Evolutionary conservation across 1,140 invertebrate genomes (phyloP), one percentile per base, ranked within the genome.

Genomic region (Brachionus rotundiformis): DNA sequence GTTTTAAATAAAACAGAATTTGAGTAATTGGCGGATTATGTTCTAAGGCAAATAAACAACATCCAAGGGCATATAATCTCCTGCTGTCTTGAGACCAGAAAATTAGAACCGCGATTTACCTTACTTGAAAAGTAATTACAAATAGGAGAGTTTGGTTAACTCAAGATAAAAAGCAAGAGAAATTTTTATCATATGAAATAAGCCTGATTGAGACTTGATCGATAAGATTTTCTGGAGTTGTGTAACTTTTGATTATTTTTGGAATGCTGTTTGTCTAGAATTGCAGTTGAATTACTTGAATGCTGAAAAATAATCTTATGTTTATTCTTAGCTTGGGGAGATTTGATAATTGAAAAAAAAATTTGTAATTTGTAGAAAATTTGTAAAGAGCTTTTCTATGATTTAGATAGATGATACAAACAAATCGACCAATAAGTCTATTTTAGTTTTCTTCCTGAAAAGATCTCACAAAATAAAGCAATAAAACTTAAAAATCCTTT

Each of bases 231-330:
- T 54, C 47, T 54, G 47, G 47, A 54, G 47, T 54, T 54, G 47
- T 54, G 19, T 54, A 54, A 54, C 47, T 54, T 54, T 54, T 54
- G 47, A 54, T 54, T 54, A 54, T 54, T 54, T 54, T 54, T 19
- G 47, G 47, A 54, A 54, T 54, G 47, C 47, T 54, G 47, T 54
- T 54, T 54, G 47, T 54, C 47, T 54, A 54, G 47, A 54, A 54
- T 54, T 54, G 47, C 47, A 19, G n/a, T 54, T 54, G 19, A 54
- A 19, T 54, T 54, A 19, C 19, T 54, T 8, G n/a, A 54, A 54
- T 54, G 4, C 8, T 54, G 47, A 54, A 54, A 54, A 54, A 54
- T 19, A 19, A 54, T 54, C 47, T 54, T 54, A 54, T 54, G 47
- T 54, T 54, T 54, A 54, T 54, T 54, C 19, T 54, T 54, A 54